Evolutionary conservation across 64 coral and sea anemone species (phyloP).

Genomic region (Montipora cactus): DNA sequence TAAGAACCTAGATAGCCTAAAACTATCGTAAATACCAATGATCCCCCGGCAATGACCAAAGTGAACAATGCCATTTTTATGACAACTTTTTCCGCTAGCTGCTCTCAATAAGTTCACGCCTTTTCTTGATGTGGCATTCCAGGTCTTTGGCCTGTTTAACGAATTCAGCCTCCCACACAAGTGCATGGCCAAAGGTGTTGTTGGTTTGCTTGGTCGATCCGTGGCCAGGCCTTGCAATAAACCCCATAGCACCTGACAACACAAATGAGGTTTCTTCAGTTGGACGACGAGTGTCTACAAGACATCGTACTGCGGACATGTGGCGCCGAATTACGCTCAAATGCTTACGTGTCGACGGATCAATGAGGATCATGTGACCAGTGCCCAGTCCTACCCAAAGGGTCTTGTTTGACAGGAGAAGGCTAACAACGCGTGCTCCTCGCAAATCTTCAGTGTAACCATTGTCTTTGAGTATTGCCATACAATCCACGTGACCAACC

Average conservation of each 20-base stretch:
- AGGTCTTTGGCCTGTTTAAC: constrained; percentile 61
- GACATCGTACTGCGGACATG: constrained; percentile 85
- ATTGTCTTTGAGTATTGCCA: constrained; percentile 43
- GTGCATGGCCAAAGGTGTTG: constrained; percentile 67
- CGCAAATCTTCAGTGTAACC: constrained; percentile 40
- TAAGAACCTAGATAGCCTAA: too few species aligned
- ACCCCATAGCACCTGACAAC: constrained; percentile 89
- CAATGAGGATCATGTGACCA: constrained; percentile 89
- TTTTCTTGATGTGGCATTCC: constrained; percentile 17
- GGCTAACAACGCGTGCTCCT: constrained; percentile 84
- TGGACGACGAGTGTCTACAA: constrained; percentile 46
- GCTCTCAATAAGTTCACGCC: constrained; percentile 7
- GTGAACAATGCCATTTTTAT: background rate
- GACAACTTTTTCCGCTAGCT: background rate
- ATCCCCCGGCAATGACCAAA: background rate
- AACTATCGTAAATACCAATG: too few species aligned
- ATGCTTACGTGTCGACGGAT: constrained; percentile 61
- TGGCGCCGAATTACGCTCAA: constrained; percentile 83
- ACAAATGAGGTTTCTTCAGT: constrained; percentile 60
- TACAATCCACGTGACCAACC: constrained; percentile 71
- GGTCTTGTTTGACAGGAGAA: constrained; percentile 61
- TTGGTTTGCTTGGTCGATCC: constrained; percentile 52
- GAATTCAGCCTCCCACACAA: constrained; percentile 88
- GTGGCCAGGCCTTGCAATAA: constrained; percentile 70
- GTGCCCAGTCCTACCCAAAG: constrained; percentile 91